phyloP scores from a whole-genome alignment of 1,140 invertebrate species.

The Drosophila busckii region DNA sequence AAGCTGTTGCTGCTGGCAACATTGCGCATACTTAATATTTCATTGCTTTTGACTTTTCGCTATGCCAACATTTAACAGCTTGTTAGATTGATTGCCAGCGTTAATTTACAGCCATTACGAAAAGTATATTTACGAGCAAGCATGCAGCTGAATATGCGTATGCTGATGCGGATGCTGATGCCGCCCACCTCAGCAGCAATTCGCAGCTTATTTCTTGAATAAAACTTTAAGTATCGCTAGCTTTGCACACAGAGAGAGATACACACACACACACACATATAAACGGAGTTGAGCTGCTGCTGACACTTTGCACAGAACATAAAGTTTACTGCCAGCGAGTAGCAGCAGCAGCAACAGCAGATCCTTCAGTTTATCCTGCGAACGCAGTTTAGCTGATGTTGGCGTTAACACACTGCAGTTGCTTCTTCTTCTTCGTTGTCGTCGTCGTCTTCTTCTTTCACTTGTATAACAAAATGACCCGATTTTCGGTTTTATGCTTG shows the following conservation, averaged over 20 bases:
- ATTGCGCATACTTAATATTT: no score
- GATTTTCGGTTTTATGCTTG: constrained; percentile 65
- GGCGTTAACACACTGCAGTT: constrained; percentile 22
- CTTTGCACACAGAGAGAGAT: not conserved
- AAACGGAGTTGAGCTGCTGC: constrained; percentile 22
- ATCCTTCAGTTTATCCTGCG: not conserved
- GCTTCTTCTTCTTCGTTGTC: no score
- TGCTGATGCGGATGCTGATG: not conserved
- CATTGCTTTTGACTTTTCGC: no score
- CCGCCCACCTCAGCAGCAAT: constrained; percentile 20
- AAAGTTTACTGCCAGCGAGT: constrained; percentile 29
- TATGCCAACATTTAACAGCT: constrained; percentile 8
- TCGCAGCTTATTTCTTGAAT: constrained; percentile 25
- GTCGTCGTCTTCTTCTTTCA: no score
- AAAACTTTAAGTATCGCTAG: constrained; percentile 31
- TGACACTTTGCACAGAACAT: constrained; percentile 36
- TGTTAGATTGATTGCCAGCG: constrained; percentile 12
- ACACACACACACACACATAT: constrained; percentile 18
- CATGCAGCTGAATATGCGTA: not conserved
- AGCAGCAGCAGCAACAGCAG: constrained; percentile 1
- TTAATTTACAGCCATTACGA: no score
- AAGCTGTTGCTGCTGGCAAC: not conserved
- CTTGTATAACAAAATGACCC: constrained; percentile 57
- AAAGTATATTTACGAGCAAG: no score
- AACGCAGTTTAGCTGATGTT: constrained; percentile 14